A percentile compares a stretch with the other conserved stretches of the same genome.
These are phyloP conservation scores for Oreortyx pictus DNA, from an alignment of 2,797 vertebrate species.

Conservation along the genomic window DNA sequence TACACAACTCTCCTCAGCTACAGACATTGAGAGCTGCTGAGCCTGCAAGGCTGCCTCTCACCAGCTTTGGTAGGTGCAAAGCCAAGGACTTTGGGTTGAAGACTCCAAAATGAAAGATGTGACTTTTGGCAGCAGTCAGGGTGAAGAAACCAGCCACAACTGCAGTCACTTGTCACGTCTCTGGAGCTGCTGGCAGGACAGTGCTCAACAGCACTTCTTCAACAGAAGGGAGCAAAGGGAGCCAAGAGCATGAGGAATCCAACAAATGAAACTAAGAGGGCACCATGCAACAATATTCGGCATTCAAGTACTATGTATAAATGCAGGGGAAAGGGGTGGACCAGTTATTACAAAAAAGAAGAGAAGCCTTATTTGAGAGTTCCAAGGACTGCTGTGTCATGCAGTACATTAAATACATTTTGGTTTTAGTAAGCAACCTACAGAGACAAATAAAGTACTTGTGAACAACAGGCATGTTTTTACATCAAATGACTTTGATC, in stretches of 20 bases:
- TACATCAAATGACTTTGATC: not conserved
- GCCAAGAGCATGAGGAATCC: not conserved
- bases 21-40: not conserved
- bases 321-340: not conserved
- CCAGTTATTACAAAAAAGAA: not conserved
- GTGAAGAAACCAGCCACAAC: not conserved
- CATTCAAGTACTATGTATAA: not conserved
- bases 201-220: not conserved
- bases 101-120: not conserved
- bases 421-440: constrained; percentile 8
- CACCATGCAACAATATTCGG: not conserved
- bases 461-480: not conserved
- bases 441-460: not conserved
- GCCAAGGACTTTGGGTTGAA: not conserved
- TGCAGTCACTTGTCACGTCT: not conserved
- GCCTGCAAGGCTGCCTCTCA: not conserved
- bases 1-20: not conserved
- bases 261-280: not conserved
- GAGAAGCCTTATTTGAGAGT: not conserved
- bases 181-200: not conserved
- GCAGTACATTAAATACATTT: not conserved
- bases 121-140: not conserved
- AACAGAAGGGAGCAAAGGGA: not conserved
- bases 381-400: not conserved
- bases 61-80: not conserved